Conservation (phyloP, 2,888 invertebrate genomes). For the Latrodectus elegans region DNA sequence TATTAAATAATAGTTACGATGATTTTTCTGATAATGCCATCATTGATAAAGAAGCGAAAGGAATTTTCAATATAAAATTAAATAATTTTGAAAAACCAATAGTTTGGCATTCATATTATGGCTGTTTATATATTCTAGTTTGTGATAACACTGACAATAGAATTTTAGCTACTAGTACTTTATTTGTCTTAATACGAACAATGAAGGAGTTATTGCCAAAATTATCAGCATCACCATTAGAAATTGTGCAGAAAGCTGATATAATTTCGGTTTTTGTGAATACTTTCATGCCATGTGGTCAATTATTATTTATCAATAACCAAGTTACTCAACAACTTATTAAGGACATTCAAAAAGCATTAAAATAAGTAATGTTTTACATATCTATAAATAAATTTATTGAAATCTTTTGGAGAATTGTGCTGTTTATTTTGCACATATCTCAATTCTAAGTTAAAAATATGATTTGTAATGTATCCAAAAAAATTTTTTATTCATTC, state of each 20-base stretch:
- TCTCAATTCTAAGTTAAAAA: no score
- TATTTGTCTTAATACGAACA: slow-evolving; percentile 41
- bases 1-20: slow-evolving; percentile 6
- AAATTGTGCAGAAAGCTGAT: slow-evolving; percentile 44
- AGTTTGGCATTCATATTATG: slow-evolving; percentile 60
- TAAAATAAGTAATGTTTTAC: slow-evolving; percentile 10
- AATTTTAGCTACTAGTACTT: slow-evolving; percentile 54
- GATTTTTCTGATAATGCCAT: slow-evolving; percentile 23
- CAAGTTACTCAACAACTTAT: slow-evolving; percentile 45
- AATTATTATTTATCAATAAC: slow-evolving; percentile 52
- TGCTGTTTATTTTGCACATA: no score
- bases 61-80: slow-evolving; percentile 51
- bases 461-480: no score
- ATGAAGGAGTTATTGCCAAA: slow-evolving; percentile 45
- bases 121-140: slow-evolving; percentile 57
- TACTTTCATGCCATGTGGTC: slow-evolving; percentile 52
- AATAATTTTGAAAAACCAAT: slow-evolving; percentile 28
- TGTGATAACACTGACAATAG: slow-evolving; percentile 51
- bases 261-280: slow-evolving; percentile 42
- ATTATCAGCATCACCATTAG: slow-evolving; percentile 3
- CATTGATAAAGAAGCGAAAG: slow-evolving; percentile 44
- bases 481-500: no score
- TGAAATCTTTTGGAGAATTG: not conserved
- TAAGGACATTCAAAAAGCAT: slow-evolving; percentile 50
- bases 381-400: not conserved